A percentile compares a stretch with the other conserved stretches of the same genome.
Evolutionary conservation across 2,797 vertebrate genomes (phyloP).

Genomic region (Aythya fuligula): DNA sequence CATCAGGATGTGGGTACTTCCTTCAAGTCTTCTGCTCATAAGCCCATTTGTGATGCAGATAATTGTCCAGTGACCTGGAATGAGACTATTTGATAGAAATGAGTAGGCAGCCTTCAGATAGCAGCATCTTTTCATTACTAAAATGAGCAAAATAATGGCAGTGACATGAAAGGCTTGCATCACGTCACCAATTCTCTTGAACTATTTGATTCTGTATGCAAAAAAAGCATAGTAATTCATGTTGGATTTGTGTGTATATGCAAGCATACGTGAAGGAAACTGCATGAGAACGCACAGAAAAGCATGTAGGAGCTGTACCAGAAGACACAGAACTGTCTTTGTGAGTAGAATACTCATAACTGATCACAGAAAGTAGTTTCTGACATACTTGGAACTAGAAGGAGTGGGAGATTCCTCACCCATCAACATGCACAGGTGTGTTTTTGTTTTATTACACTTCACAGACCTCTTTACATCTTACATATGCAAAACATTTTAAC

Average conservation of each 20-base stretch:
- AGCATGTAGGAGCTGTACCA: background rate
- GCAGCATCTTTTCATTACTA: conserved; percentile 32
- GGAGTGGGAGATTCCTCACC: background rate
- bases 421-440: background rate
- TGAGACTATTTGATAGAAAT: background rate
- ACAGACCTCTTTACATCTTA: background rate
- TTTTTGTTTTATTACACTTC: background rate
- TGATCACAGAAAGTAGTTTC: background rate
- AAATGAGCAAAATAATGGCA: conserved; percentile 47
- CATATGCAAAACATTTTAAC: background rate
- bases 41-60: conserved; percentile 2
- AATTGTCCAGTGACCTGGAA: conserved; percentile 61
- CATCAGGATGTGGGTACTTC: background rate
- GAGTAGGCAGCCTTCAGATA: conserved; percentile 29
- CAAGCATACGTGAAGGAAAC: rapidly evolving
- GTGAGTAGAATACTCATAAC: background rate
- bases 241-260: background rate
- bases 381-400: background rate
- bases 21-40: background rate
- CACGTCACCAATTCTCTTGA: background rate
- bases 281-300: background rate
- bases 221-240: background rate
- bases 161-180: conserved; percentile 17
- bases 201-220: background rate
- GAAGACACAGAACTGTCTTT: background rate